These are phyloP conservation scores for Molorchus minor DNA, from an alignment of 2,888 invertebrate genomes.

Conservation along the genomic window DNA sequence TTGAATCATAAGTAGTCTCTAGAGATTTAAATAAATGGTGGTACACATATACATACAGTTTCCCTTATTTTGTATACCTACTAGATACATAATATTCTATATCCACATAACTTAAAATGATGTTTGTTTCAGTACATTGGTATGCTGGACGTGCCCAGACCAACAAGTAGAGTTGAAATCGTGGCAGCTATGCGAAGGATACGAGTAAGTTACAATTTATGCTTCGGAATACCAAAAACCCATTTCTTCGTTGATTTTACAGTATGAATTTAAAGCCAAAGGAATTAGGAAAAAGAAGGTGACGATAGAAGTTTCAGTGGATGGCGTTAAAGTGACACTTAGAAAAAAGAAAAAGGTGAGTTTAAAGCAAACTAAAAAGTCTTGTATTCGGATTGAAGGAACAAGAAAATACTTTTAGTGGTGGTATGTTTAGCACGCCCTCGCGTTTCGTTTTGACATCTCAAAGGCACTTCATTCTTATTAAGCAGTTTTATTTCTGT, in stretches of 20 bases:
- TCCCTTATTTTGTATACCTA: too few species aligned
- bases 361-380: constrained; percentile 29
- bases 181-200: constrained; percentile 99
- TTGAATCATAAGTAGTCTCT: too few species aligned
- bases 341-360: constrained; percentile 80
- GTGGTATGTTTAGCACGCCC: constrained; percentile 31
- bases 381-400: constrained; percentile 31
- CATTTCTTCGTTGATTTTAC: constrained; percentile 61
- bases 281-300: constrained; percentile 98
- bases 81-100: too few species aligned
- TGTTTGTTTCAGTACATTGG: constrained; percentile 92
- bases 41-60: too few species aligned
- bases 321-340: constrained; percentile 90
- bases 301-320: constrained; percentile 91
- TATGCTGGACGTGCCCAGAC: constrained; percentile 95
- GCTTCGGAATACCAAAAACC: background rate
- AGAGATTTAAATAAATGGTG: too few species aligned
- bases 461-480: constrained; percentile 35
- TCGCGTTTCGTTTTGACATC: too few species aligned
- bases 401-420: constrained; percentile 45
- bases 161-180: constrained; percentile 96
- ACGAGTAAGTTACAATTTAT: constrained; percentile 76
- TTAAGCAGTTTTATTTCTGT: constrained; percentile 31
- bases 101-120: too few species aligned
- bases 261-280: constrained; percentile 99